Conservation (phyloP, 2,797 vertebrate genomes). For the Hafferia zeledoni region DNA sequence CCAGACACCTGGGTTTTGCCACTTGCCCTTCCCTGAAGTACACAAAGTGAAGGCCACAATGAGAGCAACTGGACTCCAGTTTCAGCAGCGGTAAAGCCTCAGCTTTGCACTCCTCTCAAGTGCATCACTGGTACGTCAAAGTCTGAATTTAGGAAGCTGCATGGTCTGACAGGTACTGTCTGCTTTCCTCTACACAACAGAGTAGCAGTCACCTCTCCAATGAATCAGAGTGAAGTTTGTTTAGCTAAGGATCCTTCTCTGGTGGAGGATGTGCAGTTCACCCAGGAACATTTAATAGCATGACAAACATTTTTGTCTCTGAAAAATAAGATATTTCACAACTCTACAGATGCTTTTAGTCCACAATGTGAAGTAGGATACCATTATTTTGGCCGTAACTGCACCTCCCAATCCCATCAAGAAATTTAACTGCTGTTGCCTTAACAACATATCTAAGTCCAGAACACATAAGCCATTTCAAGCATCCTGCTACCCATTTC, state of each 20-base stretch:
- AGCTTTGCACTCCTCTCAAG: neutral
- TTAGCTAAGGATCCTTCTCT: neutral
- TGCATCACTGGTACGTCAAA: neutral
- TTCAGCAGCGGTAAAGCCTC: neutral
- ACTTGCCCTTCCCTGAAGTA: neutral
- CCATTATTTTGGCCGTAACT: neutral
- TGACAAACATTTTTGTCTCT: neutral
- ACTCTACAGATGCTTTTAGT: neutral
- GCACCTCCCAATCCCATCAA: neutral
- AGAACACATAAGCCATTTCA: neutral
- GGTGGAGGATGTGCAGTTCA: neutral
- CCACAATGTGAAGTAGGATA: accelerated
- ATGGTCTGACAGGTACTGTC: neutral
- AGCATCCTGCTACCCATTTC: neutral
- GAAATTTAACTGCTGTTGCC: neutral
- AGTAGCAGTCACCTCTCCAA: neutral
- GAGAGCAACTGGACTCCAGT: neutral
- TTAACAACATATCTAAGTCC: neutral
- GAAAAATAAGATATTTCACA: neutral
- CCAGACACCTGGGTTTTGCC: neutral
- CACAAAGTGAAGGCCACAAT: neutral
- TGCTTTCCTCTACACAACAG: neutral
- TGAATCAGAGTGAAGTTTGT: neutral
- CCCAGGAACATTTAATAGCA: neutral
- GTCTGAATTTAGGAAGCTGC: neutral